Evolutionary conservation across 2,888 invertebrate species (phyloP).

Genomic region (Latrodectus elegans): DNA sequence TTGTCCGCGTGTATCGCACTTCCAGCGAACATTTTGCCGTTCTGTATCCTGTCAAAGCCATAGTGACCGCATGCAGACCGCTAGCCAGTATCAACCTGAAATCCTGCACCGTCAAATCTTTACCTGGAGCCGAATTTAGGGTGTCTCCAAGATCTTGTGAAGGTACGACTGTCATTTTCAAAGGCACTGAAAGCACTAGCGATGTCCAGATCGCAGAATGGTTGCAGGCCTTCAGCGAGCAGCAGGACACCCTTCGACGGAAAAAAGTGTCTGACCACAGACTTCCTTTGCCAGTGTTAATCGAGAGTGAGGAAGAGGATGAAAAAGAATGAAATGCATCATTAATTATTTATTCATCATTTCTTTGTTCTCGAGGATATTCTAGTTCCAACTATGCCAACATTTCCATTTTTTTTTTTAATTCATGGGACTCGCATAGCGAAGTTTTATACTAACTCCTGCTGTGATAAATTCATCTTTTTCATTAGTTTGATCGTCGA

Average conservation of each 20-base stretch:
- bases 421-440: slow-evolving; percentile 11
- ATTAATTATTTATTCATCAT: neutral
- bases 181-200: slow-evolving; percentile 44
- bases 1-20: slow-evolving; percentile 71
- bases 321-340: slow-evolving; percentile 1
- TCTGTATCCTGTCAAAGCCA: slow-evolving; percentile 70
- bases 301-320: slow-evolving; percentile 65
- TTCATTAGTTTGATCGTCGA: too few relatives aligned
- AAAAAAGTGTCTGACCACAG: slow-evolving; percentile 63
- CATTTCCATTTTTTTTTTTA: slow-evolving; percentile 24
- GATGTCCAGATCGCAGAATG: slow-evolving; percentile 58
- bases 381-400: neutral
- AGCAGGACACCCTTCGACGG: slow-evolving; percentile 37
- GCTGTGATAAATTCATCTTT: slow-evolving; percentile 37
- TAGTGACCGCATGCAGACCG: slow-evolving; percentile 69
- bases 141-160: slow-evolving; percentile 61
- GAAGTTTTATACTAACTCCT: slow-evolving; percentile 19
- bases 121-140: slow-evolving; percentile 39
- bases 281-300: slow-evolving; percentile 48
- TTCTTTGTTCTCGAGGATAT: neutral
- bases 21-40: slow-evolving; percentile 72
- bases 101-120: slow-evolving; percentile 57
- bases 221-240: slow-evolving; percentile 58
- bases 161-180: slow-evolving; percentile 59
- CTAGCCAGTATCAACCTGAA: slow-evolving; percentile 66